Evolutionary conservation across 2,797 vertebrate species (phyloP), one percentile per base, ranked within the genome.

Genomic region (Megalops cyprinoides): DNA sequence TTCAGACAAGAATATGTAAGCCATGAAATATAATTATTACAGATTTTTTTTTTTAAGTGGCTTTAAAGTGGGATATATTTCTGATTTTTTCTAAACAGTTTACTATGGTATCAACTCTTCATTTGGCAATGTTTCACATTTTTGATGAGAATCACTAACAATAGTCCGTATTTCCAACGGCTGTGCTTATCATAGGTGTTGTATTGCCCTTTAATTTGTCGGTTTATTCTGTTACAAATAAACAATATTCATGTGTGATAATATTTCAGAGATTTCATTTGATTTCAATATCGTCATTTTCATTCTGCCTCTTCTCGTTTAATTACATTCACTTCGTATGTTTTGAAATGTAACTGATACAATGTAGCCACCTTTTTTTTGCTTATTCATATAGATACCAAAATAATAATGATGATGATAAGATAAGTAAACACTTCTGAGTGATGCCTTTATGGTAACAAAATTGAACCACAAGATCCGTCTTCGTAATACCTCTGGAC

Each of bases 11-110:
- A 92, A n/a, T n/a, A n/a, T n/a, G 93, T 53, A 91, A 91, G 92
- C 92, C 92, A 92, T 90, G 92, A 94, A 93, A 93, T 90, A 92
- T 94, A 95, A 93, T 92, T 95, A 91, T 92, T 92, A 91, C n/a
- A n/a, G n/a, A n/a, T n/a, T n/a, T n/a, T n/a, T n/a, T n/a, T n/a
- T n/a, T n/a, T n/a, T n/a, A n/a, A n/a, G n/a, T n/a, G n/a, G n/a
- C n/a, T n/a, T n/a, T n/a, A n/a, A n/a, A n/a, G n/a, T n/a, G n/a
- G n/a, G n/a, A n/a, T n/a, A 94, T 90, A 84, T 88, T 85, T 90
- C 90, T 89, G 28, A 37, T 93, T 95, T 92, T 91, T 91, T 90
- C 86, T 87, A 87, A 88, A 77, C 85, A 39, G 15, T 20, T 69
- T 34, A 65, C 31, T 65, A 28, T 65, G 18, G 39, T 42, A 65